Base-by-base conservation (phyloP, 2,113 vertebrate species). In the Ellobius talpinus region DNA sequence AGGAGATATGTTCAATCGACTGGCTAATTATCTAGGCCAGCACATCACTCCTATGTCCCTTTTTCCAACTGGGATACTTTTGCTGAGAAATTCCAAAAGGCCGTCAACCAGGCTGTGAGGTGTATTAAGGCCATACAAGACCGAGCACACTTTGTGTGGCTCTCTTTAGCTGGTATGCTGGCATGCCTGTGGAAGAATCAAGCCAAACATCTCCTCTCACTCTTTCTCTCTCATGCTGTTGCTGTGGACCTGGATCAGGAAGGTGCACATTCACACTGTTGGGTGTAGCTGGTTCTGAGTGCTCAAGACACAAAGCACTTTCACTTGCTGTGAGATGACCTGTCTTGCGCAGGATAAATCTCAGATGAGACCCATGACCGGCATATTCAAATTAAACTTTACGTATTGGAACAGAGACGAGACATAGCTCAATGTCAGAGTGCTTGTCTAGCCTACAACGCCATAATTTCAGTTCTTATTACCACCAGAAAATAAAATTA, bases 221-320 rank as follows among this genome's bases (percentile, higher is more conserved):
- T 1, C 24, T 52, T 13, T 16, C 45, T 91, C 26, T 58, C 74
- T 52, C 50, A 21, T 14, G 17, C 6, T 11, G 5, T 58, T n/a
- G 23, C 45, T 81, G 0, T 23, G n/a, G 39, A 52, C 76, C 47
- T 45, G 7, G 5, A 17, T 45, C 42, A 14, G 9, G 33, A 61
- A 72, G 2, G 17, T 1, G 1, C 7, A 19, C 4, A 12, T 36
- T 47, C 19, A 16, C 21, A 29, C 0, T 42, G n/a, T 24, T 12
- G 50, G 50, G 16, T 5, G 12, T 11, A 55, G 45, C 31, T 21
- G 77, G 77, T 85, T 78, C 65, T 12, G 23, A 61, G 29, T n/a
- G 65, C 16, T n/a, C 0, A 9, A 79, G 14, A 87, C 5, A 66
- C 21, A 47, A 5, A 88, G 5, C 9, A 29, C n/a, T 36, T 33